Evolutionary conservation across 1,140 invertebrate genomes (phyloP).

Genomic region (Trachelipus rathkii): DNA sequence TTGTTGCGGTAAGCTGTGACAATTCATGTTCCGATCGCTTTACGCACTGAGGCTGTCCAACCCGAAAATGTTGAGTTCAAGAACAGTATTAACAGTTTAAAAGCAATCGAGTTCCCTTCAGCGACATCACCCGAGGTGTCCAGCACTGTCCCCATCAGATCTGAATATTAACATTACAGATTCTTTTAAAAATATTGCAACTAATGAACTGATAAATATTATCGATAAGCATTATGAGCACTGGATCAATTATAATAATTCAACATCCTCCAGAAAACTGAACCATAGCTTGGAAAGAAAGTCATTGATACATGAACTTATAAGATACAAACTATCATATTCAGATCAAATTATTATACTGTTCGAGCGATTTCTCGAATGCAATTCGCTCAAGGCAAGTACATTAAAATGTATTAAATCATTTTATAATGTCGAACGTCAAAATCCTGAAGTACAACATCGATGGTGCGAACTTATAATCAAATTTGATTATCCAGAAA

Average conservation of each 20-base stretch:
- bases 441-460: constrained; percentile 50
- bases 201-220: constrained; percentile 20
- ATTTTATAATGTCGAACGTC: constrained; percentile 34
- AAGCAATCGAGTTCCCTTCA: no score
- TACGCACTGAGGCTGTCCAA: no score
- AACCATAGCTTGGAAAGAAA: constrained; percentile 23
- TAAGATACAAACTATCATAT: constrained; percentile 25
- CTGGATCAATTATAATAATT: constrained; percentile 28
- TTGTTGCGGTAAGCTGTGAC: no score
- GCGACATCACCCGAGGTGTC: no score
- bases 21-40: no score
- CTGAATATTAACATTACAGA: constrained; percentile 31
- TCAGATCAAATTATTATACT: constrained; percentile 45
- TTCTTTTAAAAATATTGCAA: constrained; percentile 27
- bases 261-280: background rate
- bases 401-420: constrained; percentile 32
- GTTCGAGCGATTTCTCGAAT: constrained; percentile 42
- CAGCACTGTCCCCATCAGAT: no score
- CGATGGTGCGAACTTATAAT: constrained; percentile 53
- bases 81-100: no score
- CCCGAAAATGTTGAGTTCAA: no score
- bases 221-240: constrained; percentile 34
- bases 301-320: constrained; percentile 13
- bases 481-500: constrained; percentile 47
- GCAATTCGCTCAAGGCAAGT: constrained; percentile 9